Evolutionary conservation across 2,113 vertebrate genomes (phyloP), one percentile per base, ranked within the genome.

Genomic region (Istiophorus platypterus): DNA sequence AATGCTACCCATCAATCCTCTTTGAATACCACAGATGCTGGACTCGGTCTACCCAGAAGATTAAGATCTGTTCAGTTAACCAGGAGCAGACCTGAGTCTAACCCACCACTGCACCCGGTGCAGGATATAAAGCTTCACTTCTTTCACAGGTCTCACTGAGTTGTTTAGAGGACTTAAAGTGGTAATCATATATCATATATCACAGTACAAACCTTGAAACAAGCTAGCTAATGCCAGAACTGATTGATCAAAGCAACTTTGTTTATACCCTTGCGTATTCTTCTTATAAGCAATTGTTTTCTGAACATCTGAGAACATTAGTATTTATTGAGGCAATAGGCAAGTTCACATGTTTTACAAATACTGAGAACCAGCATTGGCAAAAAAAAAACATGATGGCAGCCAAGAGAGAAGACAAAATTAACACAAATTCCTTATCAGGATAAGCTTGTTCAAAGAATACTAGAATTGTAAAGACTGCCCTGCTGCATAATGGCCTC

Each of bases 1-100:
- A 95, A 95, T 94, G 93, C 89, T 90, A 91, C 92, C 81, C 92
- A 95, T 96, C 94, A 92, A 92, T 94, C 93, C 70, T 91, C 66
- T 86, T 61, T 78, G 89, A 94, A 94, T 91, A 87, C 87, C 83
- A 77, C 90, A 93, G 88, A 93, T 94, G 89, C 87, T 79, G 89
- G 8, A 20, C 58, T 78, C 59, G 59, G 84, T 79, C 86, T 69
- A 41, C 58, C 59, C 67, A 58, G 39, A 78, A 90, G 93, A 95
- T 95, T 93, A 92, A 89, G 92, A 93, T 94, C 88, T 89, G 82
- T 42, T 59, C 62, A 54, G 68, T 71, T 95, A 94, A 95, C 91
- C 81, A 93, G 85, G 85, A 92, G 91, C 95, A 95, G 93, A 93
- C 91, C 84, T 61, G 74, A 58, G 7, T 63, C 62, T 70, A 71